Conservation (phyloP, 1,140 invertebrate genomes). For the Cotesia chilonis region DNA sequence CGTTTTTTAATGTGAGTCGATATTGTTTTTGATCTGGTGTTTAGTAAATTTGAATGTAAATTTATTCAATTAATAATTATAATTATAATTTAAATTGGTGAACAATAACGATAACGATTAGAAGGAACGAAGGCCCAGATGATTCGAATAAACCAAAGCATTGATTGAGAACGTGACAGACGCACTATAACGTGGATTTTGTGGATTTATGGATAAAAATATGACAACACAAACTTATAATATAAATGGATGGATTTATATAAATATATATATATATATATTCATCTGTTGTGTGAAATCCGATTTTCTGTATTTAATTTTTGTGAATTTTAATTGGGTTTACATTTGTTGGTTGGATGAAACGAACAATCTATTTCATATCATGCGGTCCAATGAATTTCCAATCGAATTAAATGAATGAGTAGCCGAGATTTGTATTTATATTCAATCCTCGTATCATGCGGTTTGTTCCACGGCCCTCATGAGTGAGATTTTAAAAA, state of each 20-base stretch:
- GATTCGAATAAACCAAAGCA: conserved; percentile 22
- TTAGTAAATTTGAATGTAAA: background rate
- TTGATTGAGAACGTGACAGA: conserved; percentile 16
- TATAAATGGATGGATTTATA: background rate
- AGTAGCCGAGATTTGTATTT: no score
- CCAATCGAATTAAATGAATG: no score
- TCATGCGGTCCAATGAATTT: background rate
- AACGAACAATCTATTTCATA: background rate
- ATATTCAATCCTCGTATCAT: no score
- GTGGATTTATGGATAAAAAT: conserved; percentile 2
- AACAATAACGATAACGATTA: background rate
- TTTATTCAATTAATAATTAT: conserved; percentile 19
- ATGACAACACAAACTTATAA: conserved; percentile 22
- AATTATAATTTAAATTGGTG: no score
- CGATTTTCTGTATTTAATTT: no score
- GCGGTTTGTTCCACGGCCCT: no score
- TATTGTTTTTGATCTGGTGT: conserved; percentile 6
- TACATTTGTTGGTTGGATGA: background rate
- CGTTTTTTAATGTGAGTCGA: conserved; percentile 1
- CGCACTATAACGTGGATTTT: no score
- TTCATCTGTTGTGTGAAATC: no score
- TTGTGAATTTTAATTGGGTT: background rate
- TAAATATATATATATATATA: no score
- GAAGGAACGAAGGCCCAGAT: conserved; percentile 19
- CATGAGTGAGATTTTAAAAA: no score